Percentiles rank a stretch among this genome's conserved stretches.
Evolutionary conservation across 2,113 vertebrate genomes (phyloP).

Genomic region (Sisor rabdophorus): DNA sequence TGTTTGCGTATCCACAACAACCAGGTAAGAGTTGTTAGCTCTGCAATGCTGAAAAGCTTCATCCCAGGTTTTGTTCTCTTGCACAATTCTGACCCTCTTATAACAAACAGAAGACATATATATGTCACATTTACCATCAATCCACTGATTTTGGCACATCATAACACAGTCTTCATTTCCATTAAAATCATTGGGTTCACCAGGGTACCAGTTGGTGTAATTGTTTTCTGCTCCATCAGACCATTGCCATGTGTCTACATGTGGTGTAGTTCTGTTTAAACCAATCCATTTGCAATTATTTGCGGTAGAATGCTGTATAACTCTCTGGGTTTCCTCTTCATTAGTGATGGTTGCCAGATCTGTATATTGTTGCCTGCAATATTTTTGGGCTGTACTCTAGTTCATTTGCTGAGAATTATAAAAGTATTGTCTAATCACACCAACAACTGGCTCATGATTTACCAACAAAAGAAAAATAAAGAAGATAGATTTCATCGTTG

Average conservation of each 20-base stretch:
- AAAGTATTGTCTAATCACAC: not conserved
- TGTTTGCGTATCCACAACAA: not conserved
- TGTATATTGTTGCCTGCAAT: not conserved
- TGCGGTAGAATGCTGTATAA: not conserved
- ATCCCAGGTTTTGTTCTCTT: constrained; percentile 24
- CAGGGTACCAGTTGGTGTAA: not conserved
- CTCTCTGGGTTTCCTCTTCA: not conserved
- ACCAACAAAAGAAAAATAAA: not conserved
- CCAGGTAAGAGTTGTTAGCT: constrained; percentile 18
- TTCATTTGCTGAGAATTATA: not conserved
- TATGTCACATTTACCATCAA: accelerated
- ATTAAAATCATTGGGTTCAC: not conserved
- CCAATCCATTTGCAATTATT: constrained; percentile 6
- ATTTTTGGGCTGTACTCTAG: not conserved
- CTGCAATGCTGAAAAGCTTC: constrained; percentile 18
- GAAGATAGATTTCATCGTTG: not conserved
- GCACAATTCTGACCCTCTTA: not conserved
- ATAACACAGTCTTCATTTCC: not conserved
- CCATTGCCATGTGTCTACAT: constrained; percentile 3
- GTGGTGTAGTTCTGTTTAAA: not conserved
- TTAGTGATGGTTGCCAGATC: not conserved
- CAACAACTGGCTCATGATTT: not conserved
- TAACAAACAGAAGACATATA: not conserved
- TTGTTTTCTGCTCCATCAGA: not conserved
- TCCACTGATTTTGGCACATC: not conserved